These are phyloP conservation scores for Carduelis carduelis DNA, from an alignment of 2,797 vertebrate species.

Conservation along the genomic window DNA sequence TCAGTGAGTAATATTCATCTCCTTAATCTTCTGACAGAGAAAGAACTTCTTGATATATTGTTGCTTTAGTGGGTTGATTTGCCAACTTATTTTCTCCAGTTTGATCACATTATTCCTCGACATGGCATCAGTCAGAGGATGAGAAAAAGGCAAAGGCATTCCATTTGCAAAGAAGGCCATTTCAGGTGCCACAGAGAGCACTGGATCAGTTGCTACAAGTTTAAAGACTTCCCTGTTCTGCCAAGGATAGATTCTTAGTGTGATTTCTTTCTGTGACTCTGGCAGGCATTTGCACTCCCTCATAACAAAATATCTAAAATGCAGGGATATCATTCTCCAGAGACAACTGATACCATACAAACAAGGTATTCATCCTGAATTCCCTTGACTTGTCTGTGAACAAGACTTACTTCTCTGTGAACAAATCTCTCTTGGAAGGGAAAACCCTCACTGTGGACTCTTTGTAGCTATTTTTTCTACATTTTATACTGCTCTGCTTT, in stretches of 20 bases:
- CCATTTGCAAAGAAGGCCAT: not conserved
- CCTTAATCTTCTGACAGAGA: not conserved
- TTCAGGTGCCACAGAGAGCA: not conserved
- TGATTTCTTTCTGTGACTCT: not conserved
- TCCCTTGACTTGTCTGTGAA: not conserved
- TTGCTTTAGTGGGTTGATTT: not conserved
- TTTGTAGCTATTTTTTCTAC: not conserved
- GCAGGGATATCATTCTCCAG: not conserved
- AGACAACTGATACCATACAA: not conserved
- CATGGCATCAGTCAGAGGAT: not conserved
- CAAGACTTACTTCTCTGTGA: not conserved
- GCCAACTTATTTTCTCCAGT: not conserved
- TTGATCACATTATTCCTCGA: not conserved
- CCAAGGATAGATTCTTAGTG: not conserved
- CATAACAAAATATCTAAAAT: not conserved
- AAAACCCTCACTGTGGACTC: not conserved
- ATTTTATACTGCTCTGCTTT: not conserved
- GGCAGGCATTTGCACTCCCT: not conserved
- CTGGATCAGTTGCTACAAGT: not conserved
- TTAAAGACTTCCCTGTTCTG: not conserved
- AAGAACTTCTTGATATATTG: not conserved
- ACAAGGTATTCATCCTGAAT: not conserved
- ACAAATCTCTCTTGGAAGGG: not conserved
- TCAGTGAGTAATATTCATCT: slow-evolving; percentile 5
- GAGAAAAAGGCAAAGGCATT: not conserved